Evolutionary conservation across 2,113 vertebrate genomes (phyloP).

Genomic region (Charina bottae): DNA sequence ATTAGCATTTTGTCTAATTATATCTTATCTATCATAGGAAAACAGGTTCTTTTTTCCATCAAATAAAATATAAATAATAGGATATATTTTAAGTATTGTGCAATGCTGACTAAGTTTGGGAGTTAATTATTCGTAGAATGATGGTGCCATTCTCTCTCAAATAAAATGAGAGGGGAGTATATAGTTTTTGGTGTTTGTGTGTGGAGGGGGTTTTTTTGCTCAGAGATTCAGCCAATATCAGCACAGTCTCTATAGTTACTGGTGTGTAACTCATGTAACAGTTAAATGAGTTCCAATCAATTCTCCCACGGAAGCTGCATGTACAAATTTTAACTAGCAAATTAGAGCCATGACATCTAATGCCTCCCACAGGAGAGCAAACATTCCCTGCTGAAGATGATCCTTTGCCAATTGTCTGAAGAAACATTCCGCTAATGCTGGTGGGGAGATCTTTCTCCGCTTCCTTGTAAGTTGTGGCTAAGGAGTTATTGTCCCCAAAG

Average conservation of each 20-base stretch:
- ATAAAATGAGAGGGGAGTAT: constrained; percentile 64
- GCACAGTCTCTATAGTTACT: constrained; percentile 67
- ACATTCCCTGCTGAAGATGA: constrained; percentile 54
- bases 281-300: constrained; percentile 67
- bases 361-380: constrained; percentile 65
- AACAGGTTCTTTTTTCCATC: constrained; percentile 54
- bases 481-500: background rate
- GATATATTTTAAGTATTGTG: constrained; percentile 67
- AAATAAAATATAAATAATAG: constrained; percentile 57
- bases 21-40: constrained; percentile 53
- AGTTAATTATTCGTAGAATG: constrained; percentile 73
- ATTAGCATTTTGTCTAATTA: constrained; percentile 47
- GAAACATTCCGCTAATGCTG: constrained; percentile 31
- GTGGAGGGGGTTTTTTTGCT: background rate
- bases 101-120: constrained; percentile 69
- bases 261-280: constrained; percentile 68
- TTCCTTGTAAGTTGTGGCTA: constrained; percentile 35
- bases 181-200: constrained; percentile 56
- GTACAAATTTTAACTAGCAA: constrained; percentile 71
- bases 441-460: constrained; percentile 38
- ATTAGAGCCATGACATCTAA: constrained; percentile 66
- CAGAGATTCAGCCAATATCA: constrained; percentile 59
- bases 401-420: constrained; percentile 60
- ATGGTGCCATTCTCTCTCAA: constrained; percentile 66
- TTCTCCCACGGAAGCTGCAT: constrained; percentile 62